These are phyloP conservation scores for Globicephala melas DNA, from an alignment of 2,113 vertebrate species.

Conservation along the genomic window DNA sequence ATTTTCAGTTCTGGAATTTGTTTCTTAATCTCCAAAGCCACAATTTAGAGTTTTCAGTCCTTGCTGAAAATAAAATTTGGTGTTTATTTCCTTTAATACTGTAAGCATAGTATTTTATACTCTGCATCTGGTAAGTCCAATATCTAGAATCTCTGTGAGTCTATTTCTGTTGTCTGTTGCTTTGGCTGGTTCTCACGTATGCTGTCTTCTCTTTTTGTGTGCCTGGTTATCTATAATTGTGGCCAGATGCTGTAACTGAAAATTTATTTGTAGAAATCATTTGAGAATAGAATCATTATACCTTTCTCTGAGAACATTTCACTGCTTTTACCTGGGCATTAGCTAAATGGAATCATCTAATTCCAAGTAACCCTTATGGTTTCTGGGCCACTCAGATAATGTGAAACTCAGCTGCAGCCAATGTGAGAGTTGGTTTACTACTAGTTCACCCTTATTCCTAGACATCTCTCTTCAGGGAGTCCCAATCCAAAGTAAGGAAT, in stretches of 20 bases:
- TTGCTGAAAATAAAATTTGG: background rate
- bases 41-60: background rate
- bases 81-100: background rate
- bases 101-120: background rate
- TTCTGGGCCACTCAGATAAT: background rate
- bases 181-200: background rate
- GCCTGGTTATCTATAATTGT: background rate
- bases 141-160: background rate
- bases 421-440: background rate
- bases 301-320: background rate
- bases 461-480: background rate
- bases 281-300: background rate
- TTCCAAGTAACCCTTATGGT: background rate
- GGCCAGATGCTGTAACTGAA: background rate
- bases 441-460: background rate
- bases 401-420: background rate
- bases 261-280: background rate
- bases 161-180: background rate
- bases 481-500: background rate
- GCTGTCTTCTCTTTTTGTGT: background rate
- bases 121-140: background rate
- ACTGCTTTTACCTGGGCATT: background rate
- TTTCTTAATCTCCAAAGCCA: background rate
- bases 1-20: background rate
- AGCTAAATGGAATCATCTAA: background rate